Conservation (phyloP, 2,797 vertebrate species). For the Echeneis naucrates region DNA sequence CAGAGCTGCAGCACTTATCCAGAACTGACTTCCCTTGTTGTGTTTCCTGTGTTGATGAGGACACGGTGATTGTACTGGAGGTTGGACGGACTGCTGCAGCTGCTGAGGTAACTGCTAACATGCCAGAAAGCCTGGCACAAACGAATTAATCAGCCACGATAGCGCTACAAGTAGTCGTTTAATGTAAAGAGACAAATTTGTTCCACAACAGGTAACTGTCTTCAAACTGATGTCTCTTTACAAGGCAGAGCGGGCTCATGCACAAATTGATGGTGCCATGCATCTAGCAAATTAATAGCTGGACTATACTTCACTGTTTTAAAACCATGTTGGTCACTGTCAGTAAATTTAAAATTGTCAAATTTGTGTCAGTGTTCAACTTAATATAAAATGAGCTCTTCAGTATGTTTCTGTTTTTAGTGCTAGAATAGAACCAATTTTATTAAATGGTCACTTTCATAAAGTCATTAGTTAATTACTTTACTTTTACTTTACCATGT, state of each 20-base stretch:
- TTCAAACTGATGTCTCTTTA: too few relatives aligned
- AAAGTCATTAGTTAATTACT: too few relatives aligned
- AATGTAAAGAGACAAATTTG: too few relatives aligned
- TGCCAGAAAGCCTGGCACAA: background rate
- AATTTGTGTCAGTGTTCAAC: background rate
- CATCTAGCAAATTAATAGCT: background rate
- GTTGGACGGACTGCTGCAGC: background rate
- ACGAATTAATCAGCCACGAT: background rate
- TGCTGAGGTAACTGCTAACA: background rate
- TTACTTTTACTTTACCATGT: background rate
- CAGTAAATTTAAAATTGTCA: too few relatives aligned
- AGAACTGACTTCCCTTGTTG: background rate
- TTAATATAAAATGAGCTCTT: too few relatives aligned
- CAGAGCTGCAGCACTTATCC: background rate
- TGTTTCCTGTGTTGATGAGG: background rate
- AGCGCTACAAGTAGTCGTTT: background rate
- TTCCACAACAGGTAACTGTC: too few relatives aligned
- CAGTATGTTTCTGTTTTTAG: too few relatives aligned
- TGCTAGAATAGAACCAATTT: too few relatives aligned
- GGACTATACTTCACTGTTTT: background rate
- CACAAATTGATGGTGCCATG: background rate
- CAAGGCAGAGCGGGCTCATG: background rate
- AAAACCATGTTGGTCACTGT: background rate
- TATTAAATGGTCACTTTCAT: too few relatives aligned
- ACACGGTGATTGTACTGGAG: background rate